A percentile compares a stretch with the other conserved stretches of the same genome.
phyloP scores from a whole-genome alignment of 2,888 invertebrate species.

The Melikaiella ostensackeni region DNA sequence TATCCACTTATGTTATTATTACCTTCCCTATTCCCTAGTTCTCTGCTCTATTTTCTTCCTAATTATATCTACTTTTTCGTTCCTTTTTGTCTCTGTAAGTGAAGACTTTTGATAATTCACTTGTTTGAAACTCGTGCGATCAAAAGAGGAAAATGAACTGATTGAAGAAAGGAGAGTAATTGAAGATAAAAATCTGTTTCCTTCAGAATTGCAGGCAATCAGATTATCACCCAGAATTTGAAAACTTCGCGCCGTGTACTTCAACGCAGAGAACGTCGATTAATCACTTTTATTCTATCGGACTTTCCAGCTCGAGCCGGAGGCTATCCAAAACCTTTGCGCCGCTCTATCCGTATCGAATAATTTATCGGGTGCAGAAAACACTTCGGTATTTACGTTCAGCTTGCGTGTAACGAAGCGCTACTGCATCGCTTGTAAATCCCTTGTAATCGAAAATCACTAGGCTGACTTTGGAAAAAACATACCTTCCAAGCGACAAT shows the following conservation, averaged over 20 bases:
- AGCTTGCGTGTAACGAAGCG: constrained; percentile 56
- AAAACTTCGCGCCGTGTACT: neutral
- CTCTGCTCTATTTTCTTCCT: too few relatives aligned
- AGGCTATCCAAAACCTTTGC: constrained; percentile 6
- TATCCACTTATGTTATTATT: neutral
- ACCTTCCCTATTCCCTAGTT: too few relatives aligned
- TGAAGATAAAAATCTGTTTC: neutral
- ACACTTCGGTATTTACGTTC: constrained; percentile 49
- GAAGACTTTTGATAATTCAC: neutral
- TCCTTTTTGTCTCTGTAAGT: neutral
- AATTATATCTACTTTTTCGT: neutral
- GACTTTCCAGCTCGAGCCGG: neutral
- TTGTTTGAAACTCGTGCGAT: neutral
- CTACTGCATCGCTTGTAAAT: constrained; percentile 54
- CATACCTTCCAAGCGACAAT: neutral
- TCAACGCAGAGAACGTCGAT: neutral
- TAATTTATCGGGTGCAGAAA: constrained; percentile 3
- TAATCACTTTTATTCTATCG: constrained; percentile 9
- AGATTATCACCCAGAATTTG: neutral
- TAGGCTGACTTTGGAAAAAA: neutral
- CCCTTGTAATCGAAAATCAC: constrained; percentile 43
- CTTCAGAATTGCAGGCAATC: neutral
- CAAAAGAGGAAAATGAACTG: neutral
- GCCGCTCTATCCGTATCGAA: neutral
- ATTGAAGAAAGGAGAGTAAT: neutral